Conservation (phyloP, 1,140 invertebrate genomes). For the Tetragonula clypearis region DNA sequence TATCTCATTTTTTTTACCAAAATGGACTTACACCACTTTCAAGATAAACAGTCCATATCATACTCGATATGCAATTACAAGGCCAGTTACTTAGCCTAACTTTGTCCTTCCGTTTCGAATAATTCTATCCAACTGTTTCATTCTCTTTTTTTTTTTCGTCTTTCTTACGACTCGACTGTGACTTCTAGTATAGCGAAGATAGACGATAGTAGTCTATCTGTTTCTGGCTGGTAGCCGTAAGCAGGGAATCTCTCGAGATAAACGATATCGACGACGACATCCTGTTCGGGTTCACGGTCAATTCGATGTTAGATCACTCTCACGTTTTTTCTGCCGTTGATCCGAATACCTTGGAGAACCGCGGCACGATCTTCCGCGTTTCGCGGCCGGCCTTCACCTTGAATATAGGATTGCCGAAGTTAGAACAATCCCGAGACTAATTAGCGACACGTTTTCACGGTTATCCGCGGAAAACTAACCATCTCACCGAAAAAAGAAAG, state of each 20-base stretch:
- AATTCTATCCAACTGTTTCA: neutral
- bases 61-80: too few species aligned
- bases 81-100: neutral
- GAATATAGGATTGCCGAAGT: conserved; percentile 23
- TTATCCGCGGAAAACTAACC: neutral
- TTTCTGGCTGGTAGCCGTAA: neutral
- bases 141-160: too few species aligned
- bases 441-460: conserved; percentile 19
- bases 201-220: neutral
- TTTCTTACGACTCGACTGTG: too few species aligned
- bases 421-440: conserved; percentile 15
- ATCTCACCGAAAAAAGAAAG: neutral
- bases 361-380: conserved; percentile 15
- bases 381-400: conserved; percentile 28
- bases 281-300: neutral
- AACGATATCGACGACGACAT: conserved; percentile 27
- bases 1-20: too few species aligned
- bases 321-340: neutral
- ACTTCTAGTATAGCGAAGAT: neutral
- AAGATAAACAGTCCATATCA: too few species aligned
- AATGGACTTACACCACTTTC: too few species aligned
- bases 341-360: neutral
- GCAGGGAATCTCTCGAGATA: conserved; percentile 8
- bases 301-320: neutral
- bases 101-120: neutral